Conservation (phyloP, 2,888 invertebrate species). For the Troides helena region DNA sequence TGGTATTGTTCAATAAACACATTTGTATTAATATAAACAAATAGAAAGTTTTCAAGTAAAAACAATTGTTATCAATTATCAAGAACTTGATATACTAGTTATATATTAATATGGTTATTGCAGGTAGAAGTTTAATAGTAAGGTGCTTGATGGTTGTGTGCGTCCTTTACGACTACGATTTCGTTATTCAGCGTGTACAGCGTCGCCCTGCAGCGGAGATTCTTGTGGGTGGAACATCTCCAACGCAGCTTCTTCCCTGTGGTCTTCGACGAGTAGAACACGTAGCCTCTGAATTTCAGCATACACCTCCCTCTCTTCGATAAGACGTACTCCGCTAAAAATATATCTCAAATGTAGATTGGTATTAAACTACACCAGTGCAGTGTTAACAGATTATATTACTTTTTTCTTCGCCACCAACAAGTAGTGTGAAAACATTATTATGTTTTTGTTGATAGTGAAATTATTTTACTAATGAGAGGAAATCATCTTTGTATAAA, state of each 20-base stretch:
- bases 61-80: too few species aligned
- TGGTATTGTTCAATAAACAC: too few species aligned
- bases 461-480: too few species aligned
- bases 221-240: slow-evolving; percentile 41
- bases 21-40: too few species aligned
- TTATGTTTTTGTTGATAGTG: too few species aligned
- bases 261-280: slow-evolving; percentile 34
- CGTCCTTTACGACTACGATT: slow-evolving; percentile 36
- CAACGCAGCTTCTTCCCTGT: slow-evolving; percentile 26
- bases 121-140: background rate
- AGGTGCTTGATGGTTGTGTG: slow-evolving; percentile 37
- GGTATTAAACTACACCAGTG: background rate
- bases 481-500: too few species aligned
- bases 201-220: slow-evolving; percentile 41
- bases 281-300: slow-evolving; percentile 37
- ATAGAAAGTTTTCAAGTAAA: too few species aligned
- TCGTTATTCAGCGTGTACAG: slow-evolving; percentile 38
- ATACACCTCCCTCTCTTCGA: slow-evolving; percentile 39
- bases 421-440: too few species aligned
- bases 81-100: background rate
- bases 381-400: too few species aligned
- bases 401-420: too few species aligned
- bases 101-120: background rate
- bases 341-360: background rate
- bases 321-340: slow-evolving; percentile 34